These are phyloP conservation scores for Physella acuta DNA, from an alignment of 1,140 invertebrate genomes.

Conservation along the genomic window DNA sequence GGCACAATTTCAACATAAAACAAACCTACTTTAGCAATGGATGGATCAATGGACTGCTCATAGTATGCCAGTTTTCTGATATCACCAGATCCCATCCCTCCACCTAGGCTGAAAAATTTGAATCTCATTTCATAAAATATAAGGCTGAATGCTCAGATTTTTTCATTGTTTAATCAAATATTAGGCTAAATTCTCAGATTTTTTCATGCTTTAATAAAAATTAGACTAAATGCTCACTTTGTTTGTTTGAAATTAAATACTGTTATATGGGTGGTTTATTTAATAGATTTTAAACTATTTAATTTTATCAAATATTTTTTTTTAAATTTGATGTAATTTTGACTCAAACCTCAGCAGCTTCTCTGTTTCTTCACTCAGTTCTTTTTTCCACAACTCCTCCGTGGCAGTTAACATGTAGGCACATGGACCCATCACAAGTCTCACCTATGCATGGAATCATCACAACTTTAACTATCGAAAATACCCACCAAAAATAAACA, in stretches of 20 bases:
- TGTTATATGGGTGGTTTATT: no score
- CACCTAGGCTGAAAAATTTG: conserved; percentile 39
- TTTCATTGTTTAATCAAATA: neutral
- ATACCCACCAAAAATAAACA: neutral
- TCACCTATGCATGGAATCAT: conserved; percentile 44
- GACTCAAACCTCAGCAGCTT: conserved; percentile 47
- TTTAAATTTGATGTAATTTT: no score
- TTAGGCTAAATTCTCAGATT: no score
- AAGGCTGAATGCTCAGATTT: neutral
- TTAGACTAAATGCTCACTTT: no score
- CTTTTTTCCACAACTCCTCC: conserved; percentile 63
- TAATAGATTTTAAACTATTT: no score
- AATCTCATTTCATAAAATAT: neutral
- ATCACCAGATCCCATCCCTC: conserved; percentile 44
- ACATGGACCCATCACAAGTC: conserved; percentile 46
- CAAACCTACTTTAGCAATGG: conserved; percentile 37
- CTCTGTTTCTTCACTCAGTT: conserved; percentile 52
- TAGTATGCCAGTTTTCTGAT: conserved; percentile 55
- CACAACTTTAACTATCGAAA: neutral
- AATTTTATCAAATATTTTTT: no score
- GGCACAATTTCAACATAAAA: no score
- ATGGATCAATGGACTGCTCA: conserved; percentile 52
- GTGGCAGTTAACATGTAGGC: conserved; percentile 62
- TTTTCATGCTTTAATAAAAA: no score
- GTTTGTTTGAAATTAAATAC: no score